phyloP scores from a whole-genome alignment of 2,888 invertebrate species.

The Phortica okadai region DNA sequence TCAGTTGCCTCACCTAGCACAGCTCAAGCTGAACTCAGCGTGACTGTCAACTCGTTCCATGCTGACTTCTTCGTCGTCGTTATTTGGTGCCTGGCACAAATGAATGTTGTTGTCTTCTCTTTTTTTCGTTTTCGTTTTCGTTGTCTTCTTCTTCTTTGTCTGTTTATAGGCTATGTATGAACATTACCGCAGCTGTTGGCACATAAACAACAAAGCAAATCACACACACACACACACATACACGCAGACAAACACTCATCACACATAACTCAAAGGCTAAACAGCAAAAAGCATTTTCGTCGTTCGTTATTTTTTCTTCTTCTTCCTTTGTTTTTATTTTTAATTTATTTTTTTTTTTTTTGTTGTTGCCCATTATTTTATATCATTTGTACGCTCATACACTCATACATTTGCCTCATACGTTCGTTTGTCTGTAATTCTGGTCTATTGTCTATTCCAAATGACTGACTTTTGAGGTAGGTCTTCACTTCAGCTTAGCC shows the following conservation, averaged over 20 bases:
- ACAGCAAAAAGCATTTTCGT: slow-evolving; percentile 5
- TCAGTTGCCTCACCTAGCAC: not conserved
- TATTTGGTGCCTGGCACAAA: slow-evolving; percentile 24
- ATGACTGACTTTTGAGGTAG: slow-evolving; percentile 63
- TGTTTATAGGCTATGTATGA: not conserved
- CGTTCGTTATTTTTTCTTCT: not conserved
- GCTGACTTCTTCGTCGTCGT: not conserved
- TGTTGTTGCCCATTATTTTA: slow-evolving; percentile 1
- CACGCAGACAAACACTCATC: not conserved
- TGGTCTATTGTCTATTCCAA: slow-evolving; percentile 60
- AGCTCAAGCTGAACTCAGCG: too few species aligned
- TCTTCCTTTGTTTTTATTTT: too few species aligned
- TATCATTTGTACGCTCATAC: slow-evolving; percentile 3
- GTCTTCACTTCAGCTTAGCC: slow-evolving; percentile 45
- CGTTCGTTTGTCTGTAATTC: slow-evolving; percentile 56
- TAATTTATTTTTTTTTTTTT: too few species aligned
- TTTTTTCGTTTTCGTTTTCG: not conserved
- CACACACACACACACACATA: not conserved
- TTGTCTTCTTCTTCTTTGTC: slow-evolving; percentile 16
- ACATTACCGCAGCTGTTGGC: slow-evolving; percentile 33
- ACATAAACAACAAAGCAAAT: slow-evolving; percentile 38
- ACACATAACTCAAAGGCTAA: slow-evolving; percentile 29
- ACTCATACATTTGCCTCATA: not conserved
- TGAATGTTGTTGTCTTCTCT: slow-evolving; percentile 23
- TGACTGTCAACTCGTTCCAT: too few species aligned